Evolutionary conservation across 2,888 invertebrate genomes (phyloP), one percentile per base, ranked within the genome.

Genomic region (Drosophila histrio): DNA sequence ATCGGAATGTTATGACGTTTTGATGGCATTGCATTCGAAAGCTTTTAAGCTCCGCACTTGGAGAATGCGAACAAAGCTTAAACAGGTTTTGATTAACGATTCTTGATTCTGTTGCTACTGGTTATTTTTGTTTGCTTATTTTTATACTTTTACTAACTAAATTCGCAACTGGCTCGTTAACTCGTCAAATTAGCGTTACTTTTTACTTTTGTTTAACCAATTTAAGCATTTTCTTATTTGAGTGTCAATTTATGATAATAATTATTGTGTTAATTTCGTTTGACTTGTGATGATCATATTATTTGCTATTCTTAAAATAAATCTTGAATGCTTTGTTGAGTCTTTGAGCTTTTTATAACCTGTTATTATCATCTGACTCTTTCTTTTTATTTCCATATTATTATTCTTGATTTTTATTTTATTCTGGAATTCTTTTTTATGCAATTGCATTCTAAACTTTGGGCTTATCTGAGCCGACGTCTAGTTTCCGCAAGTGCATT

Each of bases 401-500:
- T 34, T 26, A 43, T 36, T 52, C 6, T 24, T 22, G n/a, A 43
- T 43, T 47, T 24, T 21, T 8, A n/a, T 17, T 34, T 4, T 15
- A 32, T 30, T 52, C n/a, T n/a, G n/a, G n/a, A 34, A 19, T 53
- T 73, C 22, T 13, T 46, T 7, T 19, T 28, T 17, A 15, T 5
- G 52, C 11, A 30, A 30, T 53, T 59, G 19, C 32, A 46, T 52
- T 34, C 64, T 38, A 21, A n/a, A 19, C 52, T 26, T 2, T 34
- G 15, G 32, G 22, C 26, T 17, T 46, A 74, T 59, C 50, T 64
- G 24, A 54, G 41, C 49, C 34, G 44, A 41, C n/a, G 41, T 21
- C 28, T 30, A 38, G 38, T 53, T 66, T 46, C 19, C 11, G 9
- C 32, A 59, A 28, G 84, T 80, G 58, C 87, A 73, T 73, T 80